A percentile compares a stretch with the other conserved stretches of the same genome.
Evolutionary conservation across 2,113 vertebrate genomes (phyloP).

Genomic region (Labrus mixtus): DNA sequence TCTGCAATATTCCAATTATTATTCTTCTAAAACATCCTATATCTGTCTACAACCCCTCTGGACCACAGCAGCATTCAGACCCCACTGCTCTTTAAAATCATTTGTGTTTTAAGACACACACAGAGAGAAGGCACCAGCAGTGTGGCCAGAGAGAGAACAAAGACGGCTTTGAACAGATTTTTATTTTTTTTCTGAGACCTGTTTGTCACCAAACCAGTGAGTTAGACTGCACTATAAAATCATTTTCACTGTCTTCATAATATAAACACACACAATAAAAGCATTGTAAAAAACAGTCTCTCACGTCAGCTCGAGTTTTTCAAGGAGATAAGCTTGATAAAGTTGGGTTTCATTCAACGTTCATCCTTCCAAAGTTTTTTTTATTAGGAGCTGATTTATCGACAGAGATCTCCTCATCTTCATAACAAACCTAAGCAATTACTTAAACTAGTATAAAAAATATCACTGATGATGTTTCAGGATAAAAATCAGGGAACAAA

Average conservation of each 20-base stretch:
- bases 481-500: no score
- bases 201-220: background rate
- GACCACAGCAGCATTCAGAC: conserved; percentile 47
- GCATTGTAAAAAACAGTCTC: background rate
- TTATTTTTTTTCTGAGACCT: conserved; percentile 2
- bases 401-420: no score
- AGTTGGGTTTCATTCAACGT: no score
- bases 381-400: no score
- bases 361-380: no score
- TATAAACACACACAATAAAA: background rate
- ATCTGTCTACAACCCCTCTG: conserved; percentile 60
- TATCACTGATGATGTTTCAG: no score
- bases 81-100: conserved; percentile 60
- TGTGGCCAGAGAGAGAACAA: conserved; percentile 10
- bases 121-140: conserved; percentile 13
- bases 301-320: background rate
- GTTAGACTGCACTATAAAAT: background rate
- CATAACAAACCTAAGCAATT: no score
- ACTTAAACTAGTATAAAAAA: no score
- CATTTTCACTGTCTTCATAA: background rate
- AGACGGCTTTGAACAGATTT: conserved; percentile 5
- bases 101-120: conserved; percentile 44
- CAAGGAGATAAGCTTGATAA: no score
- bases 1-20: conserved; percentile 73
- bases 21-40: conserved; percentile 68